Percentiles rank a stretch among this genome's conserved stretches.
These are phyloP conservation scores for Drosophila arizonae DNA, from an alignment of 1,140 invertebrate species.

Conservation along the genomic window DNA sequence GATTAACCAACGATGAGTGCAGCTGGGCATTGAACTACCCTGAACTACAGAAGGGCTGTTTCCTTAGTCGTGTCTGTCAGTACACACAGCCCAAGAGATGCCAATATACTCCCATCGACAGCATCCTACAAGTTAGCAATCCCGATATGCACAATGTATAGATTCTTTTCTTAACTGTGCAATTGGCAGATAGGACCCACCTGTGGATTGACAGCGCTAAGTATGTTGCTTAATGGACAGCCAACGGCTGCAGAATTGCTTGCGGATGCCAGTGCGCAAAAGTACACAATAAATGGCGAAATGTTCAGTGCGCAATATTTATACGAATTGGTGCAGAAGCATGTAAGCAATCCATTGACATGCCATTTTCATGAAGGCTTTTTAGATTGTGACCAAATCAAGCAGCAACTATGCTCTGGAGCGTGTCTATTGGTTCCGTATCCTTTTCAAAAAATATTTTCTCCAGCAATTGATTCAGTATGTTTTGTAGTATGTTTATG, in stretches of 20 bases:
- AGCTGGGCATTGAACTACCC: slow-evolving; percentile 83
- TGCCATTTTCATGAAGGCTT: slow-evolving; percentile 54
- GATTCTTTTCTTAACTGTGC: not conserved
- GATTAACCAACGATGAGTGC: slow-evolving; percentile 58
- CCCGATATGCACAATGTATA: not conserved
- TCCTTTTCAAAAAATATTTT: slow-evolving; percentile 75
- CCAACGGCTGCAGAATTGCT: slow-evolving; percentile 85
- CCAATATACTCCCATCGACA: slow-evolving; percentile 56
- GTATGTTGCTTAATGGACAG: slow-evolving; percentile 88
- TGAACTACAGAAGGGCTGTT: slow-evolving; percentile 83
- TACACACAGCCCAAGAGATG: slow-evolving; percentile 55
- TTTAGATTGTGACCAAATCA: slow-evolving; percentile 81
- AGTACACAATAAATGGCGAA: slow-evolving; percentile 91
- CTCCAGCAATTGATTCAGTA: not conserved
- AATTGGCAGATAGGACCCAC: slow-evolving; percentile 85
- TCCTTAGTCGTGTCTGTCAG: slow-evolving; percentile 82
- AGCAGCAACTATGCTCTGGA: slow-evolving; percentile 70
- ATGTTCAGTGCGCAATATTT: slow-evolving; percentile 92
- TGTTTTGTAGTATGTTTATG: not conserved
- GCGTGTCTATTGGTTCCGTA: slow-evolving; percentile 84
- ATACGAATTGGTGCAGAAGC: slow-evolving; percentile 66
- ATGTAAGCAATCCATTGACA: slow-evolving; percentile 25
- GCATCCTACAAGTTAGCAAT: slow-evolving; percentile 56
- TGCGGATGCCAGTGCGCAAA: slow-evolving; percentile 85
- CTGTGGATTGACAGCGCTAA: slow-evolving; percentile 91